These are phyloP conservation scores for Sebastiscus tertius DNA, from an alignment of 2,797 vertebrate species.

Conservation along the genomic window DNA sequence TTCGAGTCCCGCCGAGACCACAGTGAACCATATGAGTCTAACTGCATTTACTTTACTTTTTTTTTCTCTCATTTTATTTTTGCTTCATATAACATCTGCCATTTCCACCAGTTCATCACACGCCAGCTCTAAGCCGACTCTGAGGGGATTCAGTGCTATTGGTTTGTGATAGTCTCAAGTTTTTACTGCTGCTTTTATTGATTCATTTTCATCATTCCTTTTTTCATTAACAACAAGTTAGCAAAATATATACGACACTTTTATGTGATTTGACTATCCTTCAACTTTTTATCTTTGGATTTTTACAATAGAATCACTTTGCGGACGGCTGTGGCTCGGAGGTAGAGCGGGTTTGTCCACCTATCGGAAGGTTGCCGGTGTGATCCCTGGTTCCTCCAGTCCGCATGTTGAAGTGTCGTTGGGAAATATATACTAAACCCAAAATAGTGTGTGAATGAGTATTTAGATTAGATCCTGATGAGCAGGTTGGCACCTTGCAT, in stretches of 20 bases:
- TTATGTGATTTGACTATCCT: conserved; percentile 24
- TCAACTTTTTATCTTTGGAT: conserved; percentile 23
- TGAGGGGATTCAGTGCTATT: conserved; percentile 53
- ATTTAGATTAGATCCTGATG: too few species aligned
- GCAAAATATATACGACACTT: conserved; percentile 32
- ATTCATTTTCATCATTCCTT: conserved; percentile 61
- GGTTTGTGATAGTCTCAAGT: conserved; percentile 45
- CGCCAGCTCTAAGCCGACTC: conserved; percentile 34
- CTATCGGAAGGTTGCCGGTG: too few species aligned
- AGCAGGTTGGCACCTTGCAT: too few species aligned
- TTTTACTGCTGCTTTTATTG: conserved; percentile 56
- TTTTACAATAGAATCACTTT: not conserved
- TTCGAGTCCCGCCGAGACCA: conserved; percentile 46
- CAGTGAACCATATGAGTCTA: conserved; percentile 53
- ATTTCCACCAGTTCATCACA: conserved; percentile 67
- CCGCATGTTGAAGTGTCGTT: rapidly evolving
- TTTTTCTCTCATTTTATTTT: conserved; percentile 49
- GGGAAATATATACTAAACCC: too few species aligned
- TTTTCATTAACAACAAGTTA: conserved; percentile 64
- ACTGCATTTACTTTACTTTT: conserved; percentile 61
- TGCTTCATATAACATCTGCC: conserved; percentile 73
- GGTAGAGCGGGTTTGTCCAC: too few species aligned
- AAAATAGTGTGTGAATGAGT: too few species aligned
- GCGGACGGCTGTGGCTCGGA: too few species aligned
- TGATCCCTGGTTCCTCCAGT: too few species aligned